phyloP scores from a whole-genome alignment of 2,888 invertebrate genomes.

The Callinectes sapidus region DNA sequence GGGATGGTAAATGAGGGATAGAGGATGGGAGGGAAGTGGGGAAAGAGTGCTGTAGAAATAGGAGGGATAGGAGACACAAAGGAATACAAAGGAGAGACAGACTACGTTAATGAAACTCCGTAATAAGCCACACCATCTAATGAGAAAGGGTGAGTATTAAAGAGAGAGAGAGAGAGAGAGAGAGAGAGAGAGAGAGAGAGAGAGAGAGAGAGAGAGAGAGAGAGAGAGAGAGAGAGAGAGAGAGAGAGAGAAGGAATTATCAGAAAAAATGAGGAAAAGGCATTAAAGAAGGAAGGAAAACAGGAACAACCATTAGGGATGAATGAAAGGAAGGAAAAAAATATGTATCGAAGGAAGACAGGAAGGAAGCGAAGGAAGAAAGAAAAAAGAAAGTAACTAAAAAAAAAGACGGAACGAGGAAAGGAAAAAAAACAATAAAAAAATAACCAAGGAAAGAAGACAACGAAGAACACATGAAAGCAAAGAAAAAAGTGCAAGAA shows the following conservation, averaged over 20 bases:
- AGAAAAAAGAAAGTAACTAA: neutral
- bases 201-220: no score
- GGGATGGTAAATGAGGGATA: neutral
- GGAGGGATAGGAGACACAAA: neutral
- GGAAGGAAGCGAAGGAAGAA: neutral
- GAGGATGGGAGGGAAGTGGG: neutral
- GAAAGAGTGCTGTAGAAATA: neutral
- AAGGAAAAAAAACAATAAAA: neutral
- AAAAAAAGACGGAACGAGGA: neutral
- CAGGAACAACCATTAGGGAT: neutral
- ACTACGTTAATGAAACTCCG: no score
- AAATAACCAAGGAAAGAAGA: neutral
- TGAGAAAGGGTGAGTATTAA: no score
- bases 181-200: no score
- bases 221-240: neutral
- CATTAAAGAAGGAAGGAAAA: neutral
- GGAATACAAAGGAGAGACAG: constrained; percentile 13
- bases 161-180: no score
- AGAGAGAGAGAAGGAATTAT: neutral
- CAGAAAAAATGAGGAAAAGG: neutral
- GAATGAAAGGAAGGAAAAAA: constrained; percentile 2
- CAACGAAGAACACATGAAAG: neutral
- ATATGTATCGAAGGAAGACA: neutral
- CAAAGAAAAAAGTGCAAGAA: neutral
- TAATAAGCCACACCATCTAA: no score